A percentile compares a stretch with the other conserved stretches of the same genome.
Conservation (phyloP, 2,797 vertebrate species). For the Trachurus trachurus region DNA sequence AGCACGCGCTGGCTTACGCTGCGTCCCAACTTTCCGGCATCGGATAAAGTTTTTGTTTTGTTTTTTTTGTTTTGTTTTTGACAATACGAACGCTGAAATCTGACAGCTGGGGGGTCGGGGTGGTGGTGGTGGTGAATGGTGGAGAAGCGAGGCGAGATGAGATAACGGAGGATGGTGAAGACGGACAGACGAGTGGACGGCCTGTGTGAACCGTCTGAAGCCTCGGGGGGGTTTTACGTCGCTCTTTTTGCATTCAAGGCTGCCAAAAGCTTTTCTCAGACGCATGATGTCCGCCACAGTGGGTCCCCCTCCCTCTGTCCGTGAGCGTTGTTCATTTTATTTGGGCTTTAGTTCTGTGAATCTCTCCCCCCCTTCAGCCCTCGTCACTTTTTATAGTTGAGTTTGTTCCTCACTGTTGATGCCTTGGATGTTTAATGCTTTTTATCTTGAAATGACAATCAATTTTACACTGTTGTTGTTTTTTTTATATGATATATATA, state of each 20-base stretch:
- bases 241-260: constrained; percentile 53
- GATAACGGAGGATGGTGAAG: neutral
- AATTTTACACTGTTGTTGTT: constrained; percentile 84
- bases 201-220: constrained; percentile 38
- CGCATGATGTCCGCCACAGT: constrained; percentile 64
- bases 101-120: constrained; percentile 26
- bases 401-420: constrained; percentile 76
- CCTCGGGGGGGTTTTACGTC: constrained; percentile 19
- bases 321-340: constrained; percentile 61
- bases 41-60: constrained; percentile 2
- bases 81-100: neutral
- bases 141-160: neutral
- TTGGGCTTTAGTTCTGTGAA: constrained; percentile 73
- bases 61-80: neutral
- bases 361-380: constrained; percentile 10
- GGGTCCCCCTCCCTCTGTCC: constrained; percentile 24
- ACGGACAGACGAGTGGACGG: constrained; percentile 17
- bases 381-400: constrained; percentile 56
- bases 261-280: constrained; percentile 79
- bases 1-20: constrained; percentile 12
- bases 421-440: constrained; percentile 86
- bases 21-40: constrained; percentile 7
- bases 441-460: constrained; percentile 88
- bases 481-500: constrained; percentile 45
- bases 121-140: neutral